Percentiles rank a stretch among this genome's conserved stretches.
These are phyloP conservation scores for Callosobruchus maculatus DNA, from an alignment of 2,888 invertebrate species.

Conservation along the genomic window DNA sequence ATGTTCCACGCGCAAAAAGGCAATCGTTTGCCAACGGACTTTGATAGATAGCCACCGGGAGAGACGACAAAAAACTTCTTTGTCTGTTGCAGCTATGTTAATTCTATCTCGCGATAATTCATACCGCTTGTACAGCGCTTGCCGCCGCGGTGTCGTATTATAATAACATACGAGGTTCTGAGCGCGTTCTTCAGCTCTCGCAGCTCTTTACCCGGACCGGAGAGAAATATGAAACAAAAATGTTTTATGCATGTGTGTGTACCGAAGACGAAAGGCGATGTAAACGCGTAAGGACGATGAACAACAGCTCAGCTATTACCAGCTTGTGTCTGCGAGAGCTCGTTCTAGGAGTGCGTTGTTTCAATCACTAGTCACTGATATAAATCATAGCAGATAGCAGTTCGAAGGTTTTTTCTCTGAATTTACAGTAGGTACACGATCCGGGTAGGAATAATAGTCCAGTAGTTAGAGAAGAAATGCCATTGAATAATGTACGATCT, in stretches of 20 bases:
- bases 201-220: conserved; percentile 8
- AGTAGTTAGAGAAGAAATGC: too few species aligned
- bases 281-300: not conserved
- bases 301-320: not conserved
- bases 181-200: conserved; percentile 11
- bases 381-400: not conserved
- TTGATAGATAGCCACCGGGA: conserved; percentile 44
- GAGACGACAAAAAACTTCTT: conserved; percentile 41
- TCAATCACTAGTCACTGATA: not conserved
- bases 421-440: not conserved
- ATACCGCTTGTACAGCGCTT: conserved; percentile 38
- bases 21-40: conserved; percentile 23
- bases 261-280: not conserved
- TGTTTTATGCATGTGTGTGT: conserved; percentile 18
- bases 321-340: not conserved
- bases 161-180: conserved; percentile 34
- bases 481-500: too few species aligned
- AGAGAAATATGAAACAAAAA: conserved; percentile 21
- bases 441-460: not conserved
- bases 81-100: conserved; percentile 41
- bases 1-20: conserved; percentile 18
- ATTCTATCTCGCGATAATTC: conserved; percentile 41
- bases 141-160: conserved; percentile 32
- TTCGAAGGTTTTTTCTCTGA: not conserved
- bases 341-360: not conserved